Base-by-base conservation (phyloP, 2,888 invertebrate species). In the Microctonus aethiopoides region DNA sequence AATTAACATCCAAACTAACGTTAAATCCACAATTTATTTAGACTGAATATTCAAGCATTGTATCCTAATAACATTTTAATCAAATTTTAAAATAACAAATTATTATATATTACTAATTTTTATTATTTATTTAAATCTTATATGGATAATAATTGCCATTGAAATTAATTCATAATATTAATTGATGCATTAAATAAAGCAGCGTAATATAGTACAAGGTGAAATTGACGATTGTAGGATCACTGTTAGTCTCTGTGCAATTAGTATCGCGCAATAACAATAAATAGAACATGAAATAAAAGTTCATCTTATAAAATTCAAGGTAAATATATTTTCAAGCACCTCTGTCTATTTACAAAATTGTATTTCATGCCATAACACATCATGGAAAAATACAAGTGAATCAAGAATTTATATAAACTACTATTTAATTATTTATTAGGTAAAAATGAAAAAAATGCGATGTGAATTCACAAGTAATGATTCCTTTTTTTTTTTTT, bases 231-330 rank as follows among this genome's bases (percentile, higher is more conserved):
- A 56, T 26, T 36, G 26, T 34, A 51, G 11, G 2, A 67, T 36
- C 61, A 67, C 62, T 57, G 71, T 63, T 71, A 71, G 67, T 64
- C 51, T 46, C 56, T 26, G 52, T 54, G 64, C 39, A 56, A 63
- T 57, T 54, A 63, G 26, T 56, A 52, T 71, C 59, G 51, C 32
- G 51, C 36, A 60, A 26, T 16, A 32, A n/a, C n/a, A 32, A 24
- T 32, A 71, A 59, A 64, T 57, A 29, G 54, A 67, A 61, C 39
- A 60, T 41, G 41, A 56, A 57, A 16, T 32, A 65, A 64, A 54
- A 24, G 20, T 69, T 68, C 54, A 51, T 62, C 56, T 22, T 36
- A 9, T 34, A 20, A 32, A 63, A 26, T 36, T 57, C 34, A 26
- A n/a, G 26, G 39, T 54, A 41, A 29, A 34, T 16, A 32, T 16